Conservation (phyloP, 2,797 vertebrate genomes). For the Leptodactylus fallax region DNA sequence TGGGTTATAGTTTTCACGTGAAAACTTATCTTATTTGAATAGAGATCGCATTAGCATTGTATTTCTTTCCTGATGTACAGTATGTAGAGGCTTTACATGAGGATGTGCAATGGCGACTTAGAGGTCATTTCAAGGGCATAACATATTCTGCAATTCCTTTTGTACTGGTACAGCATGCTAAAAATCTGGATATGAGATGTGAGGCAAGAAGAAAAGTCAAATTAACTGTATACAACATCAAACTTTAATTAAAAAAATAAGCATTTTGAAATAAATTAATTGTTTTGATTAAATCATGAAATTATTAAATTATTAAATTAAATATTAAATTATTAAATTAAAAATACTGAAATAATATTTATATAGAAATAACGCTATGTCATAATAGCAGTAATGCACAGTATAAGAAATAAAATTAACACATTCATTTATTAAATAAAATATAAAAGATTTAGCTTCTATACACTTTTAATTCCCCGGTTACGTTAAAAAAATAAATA, state of each 20-base stretch:
- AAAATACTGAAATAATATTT: neutral
- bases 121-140: conserved; percentile 23
- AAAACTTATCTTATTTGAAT: neutral
- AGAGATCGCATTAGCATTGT: neutral
- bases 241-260: too few relatives aligned
- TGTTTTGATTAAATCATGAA: neutral
- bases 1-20: neutral
- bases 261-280: too few relatives aligned
- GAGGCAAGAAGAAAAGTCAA: neutral
- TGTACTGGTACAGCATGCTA: neutral
- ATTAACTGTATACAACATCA: neutral
- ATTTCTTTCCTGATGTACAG: neutral
- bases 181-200: neutral
- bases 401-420: too few relatives aligned
- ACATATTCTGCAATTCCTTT: neutral
- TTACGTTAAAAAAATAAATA: too few relatives aligned
- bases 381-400: too few relatives aligned
- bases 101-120: neutral
- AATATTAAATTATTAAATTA: neutral
- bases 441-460: too few relatives aligned
- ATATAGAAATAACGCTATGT: neutral
- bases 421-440: too few relatives aligned
- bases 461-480: too few relatives aligned
- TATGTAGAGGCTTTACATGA: neutral
- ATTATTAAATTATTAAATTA: neutral